Evolutionary conservation across 2,113 vertebrate genomes (phyloP).

Genomic region (Dissostichus mawsoni): DNA sequence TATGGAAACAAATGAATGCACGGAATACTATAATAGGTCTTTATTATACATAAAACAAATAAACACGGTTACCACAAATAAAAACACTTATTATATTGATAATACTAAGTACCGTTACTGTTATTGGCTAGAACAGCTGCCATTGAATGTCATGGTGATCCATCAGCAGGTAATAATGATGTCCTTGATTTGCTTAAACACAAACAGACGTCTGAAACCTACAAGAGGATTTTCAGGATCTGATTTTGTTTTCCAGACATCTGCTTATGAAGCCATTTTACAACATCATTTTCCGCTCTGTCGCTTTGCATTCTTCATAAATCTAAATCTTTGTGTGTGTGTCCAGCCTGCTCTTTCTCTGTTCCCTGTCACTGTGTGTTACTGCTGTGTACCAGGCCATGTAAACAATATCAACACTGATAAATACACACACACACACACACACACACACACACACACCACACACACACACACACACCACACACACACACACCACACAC

Average conservation of each 20-base stretch:
- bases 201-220: background rate
- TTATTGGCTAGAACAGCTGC: background rate
- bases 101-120: background rate
- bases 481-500: background rate
- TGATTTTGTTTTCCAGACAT: background rate
- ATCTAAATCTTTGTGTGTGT: constrained; percentile 17
- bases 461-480: background rate
- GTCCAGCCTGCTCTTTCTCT: background rate
- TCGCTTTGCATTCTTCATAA: background rate
- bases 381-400: constrained; percentile 19
- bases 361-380: constrained; percentile 38
- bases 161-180: background rate
- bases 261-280: background rate
- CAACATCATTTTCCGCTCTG: background rate
- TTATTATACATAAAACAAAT: too few species aligned
- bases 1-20: too few species aligned
- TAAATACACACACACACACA: background rate
- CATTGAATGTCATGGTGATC: background rate
- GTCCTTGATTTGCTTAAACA: background rate
- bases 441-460: background rate
- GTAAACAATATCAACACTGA: background rate
- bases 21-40: too few species aligned
- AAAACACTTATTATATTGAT: background rate
- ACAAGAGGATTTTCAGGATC: background rate
- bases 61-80: background rate